A percentile compares a stretch with the other conserved stretches of the same genome.
These are phyloP conservation scores for Papilio polytes DNA, from an alignment of 1,140 invertebrate species.

Conservation along the genomic window DNA sequence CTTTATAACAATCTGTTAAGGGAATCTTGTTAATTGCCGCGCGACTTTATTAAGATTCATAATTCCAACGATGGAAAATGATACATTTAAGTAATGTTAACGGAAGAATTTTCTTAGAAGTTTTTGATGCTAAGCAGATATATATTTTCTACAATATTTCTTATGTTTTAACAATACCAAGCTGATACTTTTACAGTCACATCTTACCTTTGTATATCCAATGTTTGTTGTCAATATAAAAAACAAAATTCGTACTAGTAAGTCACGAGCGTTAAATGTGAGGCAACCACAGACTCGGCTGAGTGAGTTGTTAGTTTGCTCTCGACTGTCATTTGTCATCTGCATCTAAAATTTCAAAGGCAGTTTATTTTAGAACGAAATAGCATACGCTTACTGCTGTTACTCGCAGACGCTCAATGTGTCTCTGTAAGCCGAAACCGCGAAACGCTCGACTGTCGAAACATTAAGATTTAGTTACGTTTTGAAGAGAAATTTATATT, in stretches of 20 bases:
- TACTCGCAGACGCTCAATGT: slow-evolving; percentile 4
- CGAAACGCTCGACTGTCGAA: slow-evolving; percentile 3
- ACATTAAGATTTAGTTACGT: slow-evolving; percentile 23
- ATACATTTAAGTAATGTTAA: not conserved
- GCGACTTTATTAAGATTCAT: slow-evolving; percentile 43
- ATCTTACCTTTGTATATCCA: not conserved
- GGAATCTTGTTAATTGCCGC: slow-evolving; percentile 36
- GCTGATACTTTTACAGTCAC: not conserved
- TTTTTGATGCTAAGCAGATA: not conserved
- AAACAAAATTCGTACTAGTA: not conserved
- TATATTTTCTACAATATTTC: not conserved
- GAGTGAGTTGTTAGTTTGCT: slow-evolving; percentile 4
- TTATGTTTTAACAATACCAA: not conserved
- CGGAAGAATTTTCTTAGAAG: not conserved
- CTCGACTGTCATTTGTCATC: slow-evolving; percentile 44
- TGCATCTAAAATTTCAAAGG: slow-evolving; percentile 45
- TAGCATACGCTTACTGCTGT: not conserved
- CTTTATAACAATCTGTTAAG: slow-evolving; percentile 47
- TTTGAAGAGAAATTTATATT: slow-evolving; percentile 13
- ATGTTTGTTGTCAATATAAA: not conserved
- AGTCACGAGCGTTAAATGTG: slow-evolving; percentile 9
- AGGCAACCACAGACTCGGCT: slow-evolving; percentile 21
- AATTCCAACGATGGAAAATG: not conserved
- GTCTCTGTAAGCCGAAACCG: slow-evolving; percentile 29
- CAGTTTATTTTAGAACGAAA: slow-evolving; percentile 27